Conservation (phyloP, 2,888 invertebrate species). For the Kryphioiulus occultus region DNA sequence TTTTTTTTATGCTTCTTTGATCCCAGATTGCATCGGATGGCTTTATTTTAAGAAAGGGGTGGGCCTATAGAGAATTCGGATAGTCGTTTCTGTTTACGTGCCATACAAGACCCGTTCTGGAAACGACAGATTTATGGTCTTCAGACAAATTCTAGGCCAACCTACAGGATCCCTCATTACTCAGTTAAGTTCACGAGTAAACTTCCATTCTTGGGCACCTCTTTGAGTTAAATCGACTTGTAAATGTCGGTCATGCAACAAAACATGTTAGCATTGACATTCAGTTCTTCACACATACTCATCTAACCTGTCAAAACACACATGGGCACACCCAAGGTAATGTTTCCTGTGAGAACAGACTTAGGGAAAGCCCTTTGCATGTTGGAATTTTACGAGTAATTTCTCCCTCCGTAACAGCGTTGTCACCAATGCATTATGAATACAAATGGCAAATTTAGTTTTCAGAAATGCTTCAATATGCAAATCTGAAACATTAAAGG, state of each 20-base stretch:
- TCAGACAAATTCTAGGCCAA: neutral
- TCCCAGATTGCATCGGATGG: conserved; percentile 17
- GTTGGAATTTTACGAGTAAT: neutral
- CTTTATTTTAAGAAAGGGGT: conserved; percentile 11
- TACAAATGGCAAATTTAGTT: neutral
- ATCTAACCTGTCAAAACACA: neutral
- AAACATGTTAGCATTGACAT: neutral
- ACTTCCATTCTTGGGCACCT: neutral
- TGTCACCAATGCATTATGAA: neutral
- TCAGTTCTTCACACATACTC: neutral
- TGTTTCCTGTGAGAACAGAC: neutral
- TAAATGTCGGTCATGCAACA: neutral
- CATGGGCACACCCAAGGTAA: neutral
- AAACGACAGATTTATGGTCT: neutral
- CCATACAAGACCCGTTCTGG: neutral
- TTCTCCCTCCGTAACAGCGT: neutral
- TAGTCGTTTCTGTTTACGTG: conserved; percentile 18
- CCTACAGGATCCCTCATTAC: neutral
- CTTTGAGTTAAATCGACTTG: neutral
- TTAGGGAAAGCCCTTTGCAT: neutral
- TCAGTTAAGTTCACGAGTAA: neutral
- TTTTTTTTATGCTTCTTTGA: neutral
- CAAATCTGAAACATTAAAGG: neutral
- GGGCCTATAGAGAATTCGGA: neutral
- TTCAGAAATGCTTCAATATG: neutral